Evolutionary conservation across 2,888 invertebrate genomes (phyloP).

Genomic region (Pandemis corylana): DNA sequence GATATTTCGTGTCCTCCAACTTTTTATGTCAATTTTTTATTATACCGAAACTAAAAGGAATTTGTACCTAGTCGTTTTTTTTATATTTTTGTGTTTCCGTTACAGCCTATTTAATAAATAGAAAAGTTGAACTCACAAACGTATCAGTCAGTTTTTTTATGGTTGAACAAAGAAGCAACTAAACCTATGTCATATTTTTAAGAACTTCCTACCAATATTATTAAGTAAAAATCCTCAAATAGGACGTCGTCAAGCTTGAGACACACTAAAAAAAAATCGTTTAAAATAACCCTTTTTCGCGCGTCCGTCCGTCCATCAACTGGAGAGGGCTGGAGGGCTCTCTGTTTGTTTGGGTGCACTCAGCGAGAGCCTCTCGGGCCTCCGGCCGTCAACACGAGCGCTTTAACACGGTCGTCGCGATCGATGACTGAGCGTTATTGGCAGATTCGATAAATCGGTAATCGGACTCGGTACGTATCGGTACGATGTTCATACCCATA

Average conservation of each 20-base stretch:
- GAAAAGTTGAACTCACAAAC: too few species aligned
- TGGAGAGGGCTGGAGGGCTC: conserved; percentile 51
- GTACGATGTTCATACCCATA: background rate
- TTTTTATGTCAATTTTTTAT: background rate
- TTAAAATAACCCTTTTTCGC: conserved; percentile 48
- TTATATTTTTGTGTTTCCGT: too few species aligned
- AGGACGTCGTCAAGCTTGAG: background rate
- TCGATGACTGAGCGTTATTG: conserved; percentile 12
- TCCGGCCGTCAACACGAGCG: conserved; percentile 30
- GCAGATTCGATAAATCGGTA: conserved; percentile 11
- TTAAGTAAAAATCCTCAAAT: conserved; percentile 6
- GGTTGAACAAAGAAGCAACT: too few species aligned
- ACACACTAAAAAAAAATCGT: conserved; percentile 28
- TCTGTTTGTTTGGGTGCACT: conserved; percentile 57
- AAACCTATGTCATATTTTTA: background rate
- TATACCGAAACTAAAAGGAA: too few species aligned
- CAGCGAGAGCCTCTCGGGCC: conserved; percentile 39
- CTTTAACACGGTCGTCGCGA: conserved; percentile 3
- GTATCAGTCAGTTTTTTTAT: too few species aligned
- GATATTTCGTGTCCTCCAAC: background rate
- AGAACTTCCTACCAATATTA: background rate
- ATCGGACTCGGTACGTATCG: background rate
- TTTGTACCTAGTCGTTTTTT: too few species aligned
- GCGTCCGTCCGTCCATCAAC: conserved; percentile 53
- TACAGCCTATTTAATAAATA: too few species aligned